Evolutionary conservation across 2,113 vertebrate species (phyloP).

Genomic region (Holacanthus passer): DNA sequence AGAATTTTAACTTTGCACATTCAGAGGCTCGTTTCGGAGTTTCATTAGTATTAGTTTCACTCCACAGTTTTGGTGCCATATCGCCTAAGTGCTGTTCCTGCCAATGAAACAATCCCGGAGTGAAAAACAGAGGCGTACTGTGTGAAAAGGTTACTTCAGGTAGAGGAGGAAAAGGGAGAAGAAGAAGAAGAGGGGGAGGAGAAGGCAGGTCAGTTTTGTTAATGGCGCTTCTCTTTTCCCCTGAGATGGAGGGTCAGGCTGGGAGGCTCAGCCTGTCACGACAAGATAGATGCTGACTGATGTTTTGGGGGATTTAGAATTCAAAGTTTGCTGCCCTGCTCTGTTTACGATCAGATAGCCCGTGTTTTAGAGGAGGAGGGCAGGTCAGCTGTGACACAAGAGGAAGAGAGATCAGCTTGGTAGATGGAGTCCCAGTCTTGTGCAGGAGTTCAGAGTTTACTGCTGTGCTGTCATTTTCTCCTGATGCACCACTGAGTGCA

Average conservation of each 20-base stretch:
- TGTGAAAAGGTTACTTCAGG: slow-evolving; percentile 24
- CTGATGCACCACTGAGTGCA: neutral
- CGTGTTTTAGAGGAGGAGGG: slow-evolving; percentile 1
- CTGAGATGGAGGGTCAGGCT: slow-evolving; percentile 17
- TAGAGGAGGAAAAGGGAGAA: slow-evolving; percentile 8
- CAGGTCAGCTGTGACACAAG: neutral
- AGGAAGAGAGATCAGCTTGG: slow-evolving; percentile 6
- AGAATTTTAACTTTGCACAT: slow-evolving; percentile 14
- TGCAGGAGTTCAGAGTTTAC: slow-evolving; percentile 12
- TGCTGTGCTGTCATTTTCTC: neutral
- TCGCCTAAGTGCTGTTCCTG: slow-evolving; percentile 3
- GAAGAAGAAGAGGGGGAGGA: neutral
- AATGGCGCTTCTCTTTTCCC: slow-evolving; percentile 36
- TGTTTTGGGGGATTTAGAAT: slow-evolving; percentile 38
- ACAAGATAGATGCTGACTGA: slow-evolving; percentile 39
- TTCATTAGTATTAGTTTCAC: slow-evolving; percentile 30
- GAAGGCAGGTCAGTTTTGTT: slow-evolving; percentile 16
- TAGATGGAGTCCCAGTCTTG: neutral
- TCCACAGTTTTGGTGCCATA: neutral
- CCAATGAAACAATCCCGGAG: neutral
- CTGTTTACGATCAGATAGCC: neutral
- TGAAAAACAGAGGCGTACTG: neutral
- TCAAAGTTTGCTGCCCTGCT: slow-evolving; percentile 20
- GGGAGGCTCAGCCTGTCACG: slow-evolving; percentile 29
- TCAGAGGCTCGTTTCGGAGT: neutral